Base-by-base conservation (phyloP, 2,113 vertebrate species). In the Plecturocebus donacophilus region DNA sequence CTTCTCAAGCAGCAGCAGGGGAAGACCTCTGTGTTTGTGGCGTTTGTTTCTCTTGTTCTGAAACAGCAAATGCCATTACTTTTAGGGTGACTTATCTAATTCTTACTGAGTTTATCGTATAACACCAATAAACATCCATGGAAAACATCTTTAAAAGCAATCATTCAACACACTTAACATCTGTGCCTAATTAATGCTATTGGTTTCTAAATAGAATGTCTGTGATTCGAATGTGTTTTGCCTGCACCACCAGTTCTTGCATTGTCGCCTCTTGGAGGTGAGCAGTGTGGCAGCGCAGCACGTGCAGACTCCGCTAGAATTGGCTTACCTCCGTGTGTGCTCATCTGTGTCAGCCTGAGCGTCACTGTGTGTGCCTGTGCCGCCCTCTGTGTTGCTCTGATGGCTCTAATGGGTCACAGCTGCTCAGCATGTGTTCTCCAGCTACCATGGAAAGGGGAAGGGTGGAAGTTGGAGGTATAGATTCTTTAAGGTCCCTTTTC, bases 351-450 rank as follows among this genome's bases (percentile, higher is more conserved):
- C 94, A 95, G 98, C 93, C 81, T 95, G 45, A 30, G 95, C 87
- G 82, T 98, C 92, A 68, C 30, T 68, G 32, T 98, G 42, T 98
- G 97, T 98, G 97, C 98, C 97, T 98, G 90, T 98, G 97, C 97
- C 79, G 79, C 97, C 97, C 88, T 97, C 54, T 97, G 95, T 98
- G 97, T 97, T 93, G 97, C 95, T 98, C 96, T 96, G 87, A 93
- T 89, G 90, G 96, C 97, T 98, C 97, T 97, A 84, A 49, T 91
- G 93, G 98, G 87, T 94, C 81, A 12, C 2, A 47, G 97, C 91
- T 3, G 38, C 82, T 75, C 6, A 27, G 64, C 30, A 61, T 84
- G 64, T 94, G 35, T 90, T 91, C 86, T 68, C 84, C 40, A 42
- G 54, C 94, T 97, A 45, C 76, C 58, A 23, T 82, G 82, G 86